phyloP scores from a whole-genome alignment of 2,113 vertebrate species.

The Okapia johnstoni region DNA sequence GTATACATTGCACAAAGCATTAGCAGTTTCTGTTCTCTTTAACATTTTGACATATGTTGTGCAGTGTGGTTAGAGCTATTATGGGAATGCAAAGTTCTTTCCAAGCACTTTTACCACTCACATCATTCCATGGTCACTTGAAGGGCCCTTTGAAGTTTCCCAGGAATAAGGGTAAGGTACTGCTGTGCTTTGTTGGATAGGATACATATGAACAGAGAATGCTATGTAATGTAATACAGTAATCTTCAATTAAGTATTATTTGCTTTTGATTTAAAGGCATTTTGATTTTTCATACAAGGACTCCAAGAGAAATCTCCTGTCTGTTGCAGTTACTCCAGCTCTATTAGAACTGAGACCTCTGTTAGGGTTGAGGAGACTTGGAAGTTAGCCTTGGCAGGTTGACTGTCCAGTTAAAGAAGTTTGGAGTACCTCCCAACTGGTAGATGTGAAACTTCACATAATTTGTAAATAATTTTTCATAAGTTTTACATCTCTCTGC shows the following conservation, averaged over 20 bases:
- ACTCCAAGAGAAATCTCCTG: not conserved
- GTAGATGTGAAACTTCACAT: not conserved
- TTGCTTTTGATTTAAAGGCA: conserved; percentile 8
- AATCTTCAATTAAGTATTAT: not conserved
- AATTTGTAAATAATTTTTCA: not conserved
- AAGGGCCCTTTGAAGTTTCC: conserved; percentile 75
- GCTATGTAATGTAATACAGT: not conserved
- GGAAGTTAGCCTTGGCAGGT: not conserved
- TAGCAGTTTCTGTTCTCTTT: conserved; percentile 81
- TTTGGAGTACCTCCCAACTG: not conserved
- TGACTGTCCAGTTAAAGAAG: not conserved
- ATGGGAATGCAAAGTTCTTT: conserved; percentile 77
- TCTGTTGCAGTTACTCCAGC: not conserved
- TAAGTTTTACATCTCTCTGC: not conserved
- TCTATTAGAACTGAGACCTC: not conserved
- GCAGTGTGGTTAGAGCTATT: conserved; percentile 73
- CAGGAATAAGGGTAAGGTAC: conserved; percentile 58
- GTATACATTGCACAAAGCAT: conserved; percentile 75
- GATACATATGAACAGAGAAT: not conserved
- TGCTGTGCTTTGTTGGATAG: conserved; percentile 29
- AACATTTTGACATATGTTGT: conserved; percentile 78
- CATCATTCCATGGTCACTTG: conserved; percentile 61
- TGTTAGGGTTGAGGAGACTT: not conserved
- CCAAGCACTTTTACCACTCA: conserved; percentile 64
- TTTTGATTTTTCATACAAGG: not conserved